phyloP scores from a whole-genome alignment of 2,888 invertebrate genomes.

The Eupithecia insigniata region DNA sequence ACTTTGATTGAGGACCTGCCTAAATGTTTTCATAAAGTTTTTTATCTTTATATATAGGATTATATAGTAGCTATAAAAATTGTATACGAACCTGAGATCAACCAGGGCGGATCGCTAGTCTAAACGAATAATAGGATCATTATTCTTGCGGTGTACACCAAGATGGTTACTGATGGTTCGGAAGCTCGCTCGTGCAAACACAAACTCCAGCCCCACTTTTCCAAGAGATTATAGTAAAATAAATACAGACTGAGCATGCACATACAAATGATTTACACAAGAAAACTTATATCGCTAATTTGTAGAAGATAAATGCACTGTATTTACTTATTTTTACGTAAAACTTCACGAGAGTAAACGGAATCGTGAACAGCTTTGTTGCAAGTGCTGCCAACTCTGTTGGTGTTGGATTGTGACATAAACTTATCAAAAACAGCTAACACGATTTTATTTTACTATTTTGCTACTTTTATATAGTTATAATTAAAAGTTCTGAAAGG shows the following conservation, averaged over 20 bases:
- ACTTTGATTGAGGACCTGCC: neutral
- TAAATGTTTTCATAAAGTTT: neutral
- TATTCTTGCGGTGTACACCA: neutral
- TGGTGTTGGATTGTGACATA: neutral
- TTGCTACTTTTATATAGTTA: too few species aligned
- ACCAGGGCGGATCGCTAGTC: neutral
- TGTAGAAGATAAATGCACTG: neutral
- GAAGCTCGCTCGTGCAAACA: neutral
- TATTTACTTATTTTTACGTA: slow-evolving; percentile 4
- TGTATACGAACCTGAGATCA: neutral
- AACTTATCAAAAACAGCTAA: too few species aligned
- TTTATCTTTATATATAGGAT: neutral
- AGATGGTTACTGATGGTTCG: neutral
- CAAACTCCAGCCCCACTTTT: neutral
- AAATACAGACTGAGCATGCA: neutral
- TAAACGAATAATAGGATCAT: neutral
- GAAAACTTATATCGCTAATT: neutral
- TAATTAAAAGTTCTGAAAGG: neutral
- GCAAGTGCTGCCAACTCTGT: neutral
- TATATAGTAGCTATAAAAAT: neutral
- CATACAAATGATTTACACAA: neutral
- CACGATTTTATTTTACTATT: too few species aligned
- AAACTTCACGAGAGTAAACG: neutral
- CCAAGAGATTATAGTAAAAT: neutral
- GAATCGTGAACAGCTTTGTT: neutral